These are phyloP conservation scores for Cyanocitta stelleri DNA, from an alignment of 2,113 vertebrate genomes.

Conservation along the genomic window DNA sequence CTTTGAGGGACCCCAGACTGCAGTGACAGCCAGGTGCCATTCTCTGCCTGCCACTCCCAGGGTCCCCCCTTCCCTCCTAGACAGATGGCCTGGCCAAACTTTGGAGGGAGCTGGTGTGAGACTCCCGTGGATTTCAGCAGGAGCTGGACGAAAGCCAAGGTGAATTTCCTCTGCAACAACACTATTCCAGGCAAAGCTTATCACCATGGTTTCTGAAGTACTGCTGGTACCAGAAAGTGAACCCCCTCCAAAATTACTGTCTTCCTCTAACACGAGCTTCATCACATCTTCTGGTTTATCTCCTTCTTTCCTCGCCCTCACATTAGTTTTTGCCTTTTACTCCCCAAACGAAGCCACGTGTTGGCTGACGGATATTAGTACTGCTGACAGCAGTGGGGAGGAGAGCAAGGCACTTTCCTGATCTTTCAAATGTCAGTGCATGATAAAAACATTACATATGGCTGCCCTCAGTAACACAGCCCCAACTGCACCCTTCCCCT, in stretches of 20 bases:
- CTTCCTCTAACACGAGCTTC: neutral
- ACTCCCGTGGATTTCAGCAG: neutral
- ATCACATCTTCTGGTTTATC: neutral
- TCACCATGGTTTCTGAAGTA: constrained; percentile 47
- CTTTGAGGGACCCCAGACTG: neutral
- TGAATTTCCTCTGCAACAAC: neutral
- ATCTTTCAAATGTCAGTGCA: neutral
- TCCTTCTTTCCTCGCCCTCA: neutral
- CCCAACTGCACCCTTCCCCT: neutral
- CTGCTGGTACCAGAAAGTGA: neutral
- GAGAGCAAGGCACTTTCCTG: neutral
- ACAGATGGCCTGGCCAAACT: neutral
- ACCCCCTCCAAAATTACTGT: neutral
- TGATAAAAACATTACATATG: neutral
- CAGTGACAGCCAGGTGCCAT: neutral
- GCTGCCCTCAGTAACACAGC: neutral
- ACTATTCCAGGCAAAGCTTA: neutral
- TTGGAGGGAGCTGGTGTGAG: rapidly evolving
- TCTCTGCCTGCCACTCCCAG: rapidly evolving
- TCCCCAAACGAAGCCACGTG: neutral
- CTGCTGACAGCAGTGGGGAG: neutral
- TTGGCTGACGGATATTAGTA: rapidly evolving
- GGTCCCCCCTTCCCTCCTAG: neutral
- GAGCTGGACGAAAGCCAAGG: neutral
- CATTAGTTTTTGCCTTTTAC: neutral